Conservation (phyloP, 2,113 vertebrate species). For the Chaetops frenatus region DNA sequence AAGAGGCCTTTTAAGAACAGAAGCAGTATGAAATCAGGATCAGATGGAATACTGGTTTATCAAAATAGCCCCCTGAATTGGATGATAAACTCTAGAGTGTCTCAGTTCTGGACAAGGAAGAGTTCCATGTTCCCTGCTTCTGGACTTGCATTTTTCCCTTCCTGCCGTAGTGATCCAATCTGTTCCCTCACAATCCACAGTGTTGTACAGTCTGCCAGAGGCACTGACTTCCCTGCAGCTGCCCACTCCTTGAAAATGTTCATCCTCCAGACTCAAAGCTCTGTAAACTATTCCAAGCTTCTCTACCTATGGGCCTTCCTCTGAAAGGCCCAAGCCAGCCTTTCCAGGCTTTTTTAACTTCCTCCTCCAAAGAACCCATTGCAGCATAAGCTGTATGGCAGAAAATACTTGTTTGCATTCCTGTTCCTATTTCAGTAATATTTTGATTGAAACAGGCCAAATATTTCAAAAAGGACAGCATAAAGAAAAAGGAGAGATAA, state of each 20-base stretch:
- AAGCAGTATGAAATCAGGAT: neutral
- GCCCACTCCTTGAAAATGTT: neutral
- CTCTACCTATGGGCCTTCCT: neutral
- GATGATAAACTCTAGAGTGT: neutral
- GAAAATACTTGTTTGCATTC: neutral
- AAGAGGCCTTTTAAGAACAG: neutral
- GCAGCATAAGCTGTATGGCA: neutral
- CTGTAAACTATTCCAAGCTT: neutral
- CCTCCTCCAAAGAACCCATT: neutral
- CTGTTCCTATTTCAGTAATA: neutral
- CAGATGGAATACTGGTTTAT: neutral
- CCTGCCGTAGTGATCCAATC: neutral
- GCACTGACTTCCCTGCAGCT: neutral
- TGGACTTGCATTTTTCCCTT: neutral
- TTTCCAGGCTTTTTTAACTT: neutral
- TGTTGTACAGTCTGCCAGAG: neutral
- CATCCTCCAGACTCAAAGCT: neutral
- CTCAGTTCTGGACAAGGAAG: neutral
- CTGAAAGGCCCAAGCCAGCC: neutral
- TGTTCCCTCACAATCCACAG: neutral
- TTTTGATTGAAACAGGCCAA: neutral
- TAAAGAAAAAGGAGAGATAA: neutral
- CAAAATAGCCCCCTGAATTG: neutral
- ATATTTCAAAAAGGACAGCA: neutral
- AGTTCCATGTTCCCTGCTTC: neutral